Conservation (phyloP, 2,113 vertebrate species). For the Scomber japonicus region DNA sequence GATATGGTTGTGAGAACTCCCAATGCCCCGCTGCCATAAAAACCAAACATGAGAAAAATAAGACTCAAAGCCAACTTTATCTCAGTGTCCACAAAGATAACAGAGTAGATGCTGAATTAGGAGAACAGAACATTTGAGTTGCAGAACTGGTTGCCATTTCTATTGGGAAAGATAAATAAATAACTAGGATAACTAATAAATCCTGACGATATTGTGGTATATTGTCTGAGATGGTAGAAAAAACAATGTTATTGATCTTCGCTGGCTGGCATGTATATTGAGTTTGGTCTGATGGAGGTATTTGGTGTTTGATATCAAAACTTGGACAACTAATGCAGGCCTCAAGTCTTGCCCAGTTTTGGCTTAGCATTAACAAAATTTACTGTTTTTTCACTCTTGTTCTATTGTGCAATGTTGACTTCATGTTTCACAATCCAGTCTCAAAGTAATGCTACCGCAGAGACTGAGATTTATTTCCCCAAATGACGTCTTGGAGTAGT, state of each 20-base stretch:
- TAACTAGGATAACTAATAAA: neutral
- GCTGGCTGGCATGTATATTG: neutral
- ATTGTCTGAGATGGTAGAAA: neutral
- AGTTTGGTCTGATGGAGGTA: constrained; percentile 18
- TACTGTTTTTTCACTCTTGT: too few relatives aligned
- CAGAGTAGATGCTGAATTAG: neutral
- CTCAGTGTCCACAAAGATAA: neutral
- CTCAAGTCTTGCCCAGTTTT: constrained; percentile 15
- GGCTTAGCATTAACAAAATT: neutral
- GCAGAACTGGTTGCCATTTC: constrained; percentile 10
- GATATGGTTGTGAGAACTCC: constrained; percentile 1
- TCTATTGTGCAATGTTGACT: neutral
- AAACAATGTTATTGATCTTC: constrained; percentile 37
- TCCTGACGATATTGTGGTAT: neutral
- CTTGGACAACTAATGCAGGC: constrained; percentile 3
- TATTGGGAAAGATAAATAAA: neutral
- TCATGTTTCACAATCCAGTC: constrained; percentile 32
- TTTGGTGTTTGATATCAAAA: constrained; percentile 32
- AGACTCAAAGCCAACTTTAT: neutral
- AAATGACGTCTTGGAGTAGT: constrained; percentile 19
- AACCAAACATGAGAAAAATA: neutral
- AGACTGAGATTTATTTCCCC: constrained; percentile 17
- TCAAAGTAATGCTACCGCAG: neutral
- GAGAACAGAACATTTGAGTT: neutral
- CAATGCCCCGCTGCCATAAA: neutral